These are phyloP conservation scores for Aporrectodea caliginosa DNA, from an alignment of 1,140 invertebrate species.

Conservation along the genomic window DNA sequence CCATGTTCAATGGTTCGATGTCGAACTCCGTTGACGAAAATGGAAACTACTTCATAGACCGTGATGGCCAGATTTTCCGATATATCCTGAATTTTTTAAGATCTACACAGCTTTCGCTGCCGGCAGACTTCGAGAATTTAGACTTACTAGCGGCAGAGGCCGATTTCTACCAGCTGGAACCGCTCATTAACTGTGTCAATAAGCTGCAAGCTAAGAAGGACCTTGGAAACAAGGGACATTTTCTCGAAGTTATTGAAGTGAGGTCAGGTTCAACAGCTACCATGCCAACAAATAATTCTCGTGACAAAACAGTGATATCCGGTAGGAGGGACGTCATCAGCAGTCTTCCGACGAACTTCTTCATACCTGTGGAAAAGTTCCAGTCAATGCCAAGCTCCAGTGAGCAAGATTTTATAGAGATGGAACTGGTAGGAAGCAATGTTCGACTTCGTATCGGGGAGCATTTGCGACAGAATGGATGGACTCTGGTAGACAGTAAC, in stretches of 20 bases:
- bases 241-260: slow-evolving; percentile 48
- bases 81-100: slow-evolving; percentile 38
- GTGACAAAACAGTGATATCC: slow-evolving; percentile 47
- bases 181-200: slow-evolving; percentile 23
- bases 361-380: slow-evolving; percentile 42
- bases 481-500: slow-evolving; percentile 67
- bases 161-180: slow-evolving; percentile 39
- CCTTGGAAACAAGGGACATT: slow-evolving; percentile 15
- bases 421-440: slow-evolving; percentile 44
- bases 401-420: slow-evolving; percentile 41
- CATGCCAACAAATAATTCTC: slow-evolving; percentile 49
- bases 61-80: slow-evolving; percentile 36
- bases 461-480: slow-evolving; percentile 67
- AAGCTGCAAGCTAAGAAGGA: slow-evolving; percentile 9
- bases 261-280: slow-evolving; percentile 48
- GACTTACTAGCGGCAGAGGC: slow-evolving; percentile 33
- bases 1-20: slow-evolving; percentile 38
- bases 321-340: slow-evolving; percentile 44
- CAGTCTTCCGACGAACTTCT: slow-evolving; percentile 40
- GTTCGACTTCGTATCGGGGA: slow-evolving; percentile 43
- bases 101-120: slow-evolving; percentile 31
- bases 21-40: slow-evolving; percentile 32
- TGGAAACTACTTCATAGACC: slow-evolving; percentile 37
- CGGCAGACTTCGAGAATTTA: slow-evolving; percentile 34
- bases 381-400: slow-evolving; percentile 14